A percentile compares a stretch with the other conserved stretches of the same genome.
phyloP scores from a whole-genome alignment of 1,140 invertebrate species.

The Drosophila watanabei region DNA sequence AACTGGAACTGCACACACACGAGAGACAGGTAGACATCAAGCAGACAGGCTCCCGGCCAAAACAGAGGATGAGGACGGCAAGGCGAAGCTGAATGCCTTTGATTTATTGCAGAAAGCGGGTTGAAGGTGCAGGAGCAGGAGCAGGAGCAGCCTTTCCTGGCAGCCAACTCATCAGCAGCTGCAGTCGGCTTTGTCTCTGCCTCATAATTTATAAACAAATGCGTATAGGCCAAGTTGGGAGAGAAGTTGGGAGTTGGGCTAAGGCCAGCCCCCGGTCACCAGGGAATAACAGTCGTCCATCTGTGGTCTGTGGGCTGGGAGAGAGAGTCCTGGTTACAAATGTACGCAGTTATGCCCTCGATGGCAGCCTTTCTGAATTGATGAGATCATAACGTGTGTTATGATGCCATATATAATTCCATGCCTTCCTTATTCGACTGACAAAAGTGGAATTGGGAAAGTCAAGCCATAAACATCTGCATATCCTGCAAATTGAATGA shows the following conservation, averaged over 20 bases:
- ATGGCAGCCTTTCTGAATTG: slow-evolving; percentile 43
- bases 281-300: slow-evolving; percentile 52
- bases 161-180: slow-evolving; percentile 74
- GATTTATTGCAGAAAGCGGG: slow-evolving; percentile 67
- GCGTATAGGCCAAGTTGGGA: slow-evolving; percentile 36
- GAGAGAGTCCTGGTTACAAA: slow-evolving; percentile 34
- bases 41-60: slow-evolving; percentile 49
- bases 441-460: slow-evolving; percentile 29
- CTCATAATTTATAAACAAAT: slow-evolving; percentile 77
- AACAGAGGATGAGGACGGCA: slow-evolving; percentile 59
- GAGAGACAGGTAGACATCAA: slow-evolving; percentile 46
- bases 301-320: slow-evolving; percentile 1
- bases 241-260: slow-evolving; percentile 2
- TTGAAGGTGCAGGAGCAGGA: slow-evolving; percentile 30
- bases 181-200: slow-evolving; percentile 68
- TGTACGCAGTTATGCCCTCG: slow-evolving; percentile 37
- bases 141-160: slow-evolving; percentile 40
- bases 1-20: slow-evolving; percentile 54
- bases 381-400: slow-evolving; percentile 50
- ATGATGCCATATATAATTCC: slow-evolving; percentile 40
- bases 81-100: slow-evolving; percentile 61
- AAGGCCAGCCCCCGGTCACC: slow-evolving; percentile 1
- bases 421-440: not conserved
- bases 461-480: slow-evolving; percentile 9
- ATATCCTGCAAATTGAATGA: slow-evolving; percentile 14